A percentile compares a stretch with the other conserved stretches of the same genome.
phyloP scores from a whole-genome alignment of 2,888 invertebrate genomes.

The Dusona sp. region DNA sequence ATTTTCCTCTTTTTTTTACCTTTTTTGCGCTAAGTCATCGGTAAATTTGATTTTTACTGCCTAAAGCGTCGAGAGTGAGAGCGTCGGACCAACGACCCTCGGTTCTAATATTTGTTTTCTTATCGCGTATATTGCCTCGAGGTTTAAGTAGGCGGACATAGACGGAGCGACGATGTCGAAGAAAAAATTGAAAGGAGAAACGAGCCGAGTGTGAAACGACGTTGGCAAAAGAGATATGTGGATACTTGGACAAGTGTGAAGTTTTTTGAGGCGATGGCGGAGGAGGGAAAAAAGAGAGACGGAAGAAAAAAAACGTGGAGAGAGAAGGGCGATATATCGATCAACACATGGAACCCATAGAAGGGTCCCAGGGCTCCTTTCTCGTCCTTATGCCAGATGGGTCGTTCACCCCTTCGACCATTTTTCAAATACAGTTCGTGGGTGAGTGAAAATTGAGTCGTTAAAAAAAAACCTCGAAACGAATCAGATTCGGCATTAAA shows the following conservation, averaged over 20 bases:
- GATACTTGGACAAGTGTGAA: constrained; percentile 17
- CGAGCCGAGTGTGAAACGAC: constrained; percentile 24
- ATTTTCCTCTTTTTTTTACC: not conserved
- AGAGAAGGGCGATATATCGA: constrained; percentile 37
- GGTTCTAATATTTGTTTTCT: constrained; percentile 28
- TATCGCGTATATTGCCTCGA: constrained; percentile 34
- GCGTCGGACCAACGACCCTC: not conserved
- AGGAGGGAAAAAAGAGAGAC: not conserved
- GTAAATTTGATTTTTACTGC: constrained; percentile 3
- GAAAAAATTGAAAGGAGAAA: constrained; percentile 8
- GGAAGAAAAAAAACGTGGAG: not conserved
- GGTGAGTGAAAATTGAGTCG: constrained; percentile 32
- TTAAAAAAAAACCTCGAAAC: not conserved
- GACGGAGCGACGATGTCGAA: constrained; percentile 3
- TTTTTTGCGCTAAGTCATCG: not conserved
- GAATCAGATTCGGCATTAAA: not conserved
- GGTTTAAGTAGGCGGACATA: constrained; percentile 9
- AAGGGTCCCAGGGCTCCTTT: constrained; percentile 39
- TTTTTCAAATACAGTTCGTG: constrained; percentile 40
- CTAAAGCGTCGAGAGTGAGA: not conserved
- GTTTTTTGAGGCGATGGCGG: not conserved
- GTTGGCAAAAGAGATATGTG: constrained; percentile 11
- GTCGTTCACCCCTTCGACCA: constrained; percentile 47
- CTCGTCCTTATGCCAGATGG: constrained; percentile 32
- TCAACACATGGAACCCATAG: constrained; percentile 56